phyloP scores from a whole-genome alignment of 2,888 invertebrate genomes.

The Apamea crenata region DNA sequence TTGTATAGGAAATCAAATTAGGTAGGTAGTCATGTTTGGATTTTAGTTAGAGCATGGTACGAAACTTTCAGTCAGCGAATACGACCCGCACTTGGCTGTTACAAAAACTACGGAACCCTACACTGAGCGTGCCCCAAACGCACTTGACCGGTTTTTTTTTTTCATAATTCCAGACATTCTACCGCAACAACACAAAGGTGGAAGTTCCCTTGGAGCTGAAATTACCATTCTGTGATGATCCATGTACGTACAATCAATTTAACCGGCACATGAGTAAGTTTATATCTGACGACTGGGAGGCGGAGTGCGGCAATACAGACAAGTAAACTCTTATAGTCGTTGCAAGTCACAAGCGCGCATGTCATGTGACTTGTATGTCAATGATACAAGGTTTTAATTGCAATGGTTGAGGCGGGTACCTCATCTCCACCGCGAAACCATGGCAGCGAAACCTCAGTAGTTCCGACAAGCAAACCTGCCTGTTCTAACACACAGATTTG shows the following conservation, averaged over 20 bases:
- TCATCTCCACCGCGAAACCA: too few relatives aligned
- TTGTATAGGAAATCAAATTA: too few relatives aligned
- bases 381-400: slow-evolving; percentile 5
- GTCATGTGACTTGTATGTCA: neutral
- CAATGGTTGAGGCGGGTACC: slow-evolving; percentile 1
- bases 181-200: slow-evolving; percentile 91
- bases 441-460: too few relatives aligned
- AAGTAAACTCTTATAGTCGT: slow-evolving; percentile 41
- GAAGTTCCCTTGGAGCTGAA: slow-evolving; percentile 90
- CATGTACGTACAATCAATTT: slow-evolving; percentile 91
- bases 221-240: slow-evolving; percentile 91
- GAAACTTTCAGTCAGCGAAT: too few relatives aligned
- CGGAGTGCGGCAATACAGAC: slow-evolving; percentile 90
- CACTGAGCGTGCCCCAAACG: too few relatives aligned
- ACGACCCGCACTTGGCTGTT: too few relatives aligned
- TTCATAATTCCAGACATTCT: slow-evolving; percentile 89
- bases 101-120: too few relatives aligned
- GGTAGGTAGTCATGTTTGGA: too few relatives aligned
- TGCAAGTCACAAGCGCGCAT: slow-evolving; percentile 1
- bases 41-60: too few relatives aligned
- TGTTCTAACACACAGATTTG: too few relatives aligned
- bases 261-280: slow-evolving; percentile 87
- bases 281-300: slow-evolving; percentile 92
- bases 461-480: too few relatives aligned
- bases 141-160: too few relatives aligned